Evolutionary conservation across 1,140 invertebrate genomes (phyloP).

Genomic region (Nasonia vitripennis): DNA sequence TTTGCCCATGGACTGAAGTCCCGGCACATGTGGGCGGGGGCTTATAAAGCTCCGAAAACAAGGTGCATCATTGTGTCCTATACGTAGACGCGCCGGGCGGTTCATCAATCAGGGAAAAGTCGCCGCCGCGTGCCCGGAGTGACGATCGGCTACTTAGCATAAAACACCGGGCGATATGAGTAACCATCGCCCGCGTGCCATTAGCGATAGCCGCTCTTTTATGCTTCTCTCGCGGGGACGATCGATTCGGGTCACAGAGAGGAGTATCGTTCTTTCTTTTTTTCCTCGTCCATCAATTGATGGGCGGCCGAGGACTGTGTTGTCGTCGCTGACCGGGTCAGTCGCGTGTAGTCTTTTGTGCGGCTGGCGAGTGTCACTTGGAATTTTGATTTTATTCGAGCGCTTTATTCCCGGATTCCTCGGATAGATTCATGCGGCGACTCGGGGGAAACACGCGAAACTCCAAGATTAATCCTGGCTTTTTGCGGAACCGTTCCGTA

Average conservation of each 20-base stretch:
- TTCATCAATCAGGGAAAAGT: conserved; percentile 39
- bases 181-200: conserved; percentile 46
- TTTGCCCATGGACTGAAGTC: background rate
- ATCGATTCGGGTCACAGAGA: background rate
- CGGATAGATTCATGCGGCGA: no score
- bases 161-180: conserved; percentile 61
- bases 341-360: background rate
- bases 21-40: background rate
- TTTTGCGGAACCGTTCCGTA: background rate
- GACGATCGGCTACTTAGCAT: conserved; percentile 63
- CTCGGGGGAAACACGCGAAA: no score
- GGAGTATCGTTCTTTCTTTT: no score
- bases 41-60: conserved; percentile 6
- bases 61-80: background rate
- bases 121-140: conserved; percentile 61
- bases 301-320: no score
- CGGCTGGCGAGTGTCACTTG: background rate
- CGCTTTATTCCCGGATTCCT: no score
- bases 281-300: background rate
- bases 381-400: background rate
- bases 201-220: conserved; percentile 44
- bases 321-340: background rate
- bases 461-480: no score
- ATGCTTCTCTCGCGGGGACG: background rate
- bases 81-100: background rate